Evolutionary conservation across 1,140 invertebrate genomes (phyloP).

Genomic region (Grapholita molesta): DNA sequence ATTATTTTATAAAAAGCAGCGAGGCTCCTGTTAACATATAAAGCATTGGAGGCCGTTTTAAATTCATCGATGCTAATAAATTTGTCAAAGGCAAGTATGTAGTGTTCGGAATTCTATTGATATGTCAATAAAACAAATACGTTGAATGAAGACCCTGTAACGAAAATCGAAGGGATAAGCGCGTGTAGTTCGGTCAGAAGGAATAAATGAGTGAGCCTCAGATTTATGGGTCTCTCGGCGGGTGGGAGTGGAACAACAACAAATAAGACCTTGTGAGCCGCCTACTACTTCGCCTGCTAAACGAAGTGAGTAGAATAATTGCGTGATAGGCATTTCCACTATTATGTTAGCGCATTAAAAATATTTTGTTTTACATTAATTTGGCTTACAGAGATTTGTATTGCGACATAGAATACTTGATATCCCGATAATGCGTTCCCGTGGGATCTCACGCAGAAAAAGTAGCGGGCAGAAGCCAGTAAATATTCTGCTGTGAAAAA

Average conservation of each 20-base stretch:
- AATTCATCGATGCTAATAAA: not conserved
- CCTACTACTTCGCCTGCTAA: slow-evolving; percentile 2
- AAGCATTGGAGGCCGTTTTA: not conserved
- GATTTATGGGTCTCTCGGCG: slow-evolving; percentile 8
- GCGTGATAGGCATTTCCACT: not conserved
- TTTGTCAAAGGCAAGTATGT: not conserved
- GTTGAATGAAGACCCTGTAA: not conserved
- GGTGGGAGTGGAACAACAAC: slow-evolving; percentile 6
- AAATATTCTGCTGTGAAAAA: too few relatives aligned
- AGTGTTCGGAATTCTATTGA: not conserved
- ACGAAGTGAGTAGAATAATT: not conserved
- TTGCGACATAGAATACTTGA: too few relatives aligned
- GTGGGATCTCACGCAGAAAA: too few relatives aligned
- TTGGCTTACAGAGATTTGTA: too few relatives aligned
- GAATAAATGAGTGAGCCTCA: slow-evolving; percentile 12
- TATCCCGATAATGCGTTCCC: too few relatives aligned
- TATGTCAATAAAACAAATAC: not conserved
- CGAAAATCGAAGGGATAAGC: not conserved
- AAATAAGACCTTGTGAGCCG: slow-evolving; percentile 2
- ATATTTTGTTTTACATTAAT: too few relatives aligned
- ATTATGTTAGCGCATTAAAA: too few relatives aligned
- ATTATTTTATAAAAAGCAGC: not conserved
- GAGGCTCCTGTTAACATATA: not conserved
- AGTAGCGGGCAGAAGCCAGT: too few relatives aligned
- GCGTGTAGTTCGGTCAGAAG: slow-evolving; percentile 9